A percentile compares a stretch with the other conserved stretches of the same genome.
These are phyloP conservation scores for Mimachlamys varia DNA, from an alignment of 2,888 invertebrate species.

Conservation along the genomic window DNA sequence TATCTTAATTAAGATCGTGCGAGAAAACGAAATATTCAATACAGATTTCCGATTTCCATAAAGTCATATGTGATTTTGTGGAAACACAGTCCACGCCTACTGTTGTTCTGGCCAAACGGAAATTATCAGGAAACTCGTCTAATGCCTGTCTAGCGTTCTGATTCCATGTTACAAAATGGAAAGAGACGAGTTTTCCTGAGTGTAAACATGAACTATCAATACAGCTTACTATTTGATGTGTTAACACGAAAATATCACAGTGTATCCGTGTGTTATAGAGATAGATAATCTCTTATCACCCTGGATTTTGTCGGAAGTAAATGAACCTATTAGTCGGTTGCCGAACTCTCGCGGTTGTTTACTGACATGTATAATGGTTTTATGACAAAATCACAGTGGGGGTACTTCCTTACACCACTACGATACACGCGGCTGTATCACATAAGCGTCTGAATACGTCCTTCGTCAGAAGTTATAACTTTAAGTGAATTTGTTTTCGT, in stretches of 20 bases:
- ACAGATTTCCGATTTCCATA: not conserved
- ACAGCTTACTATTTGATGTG: not conserved
- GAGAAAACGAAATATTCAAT: not conserved
- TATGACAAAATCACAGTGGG: not conserved
- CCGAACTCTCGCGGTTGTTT: not conserved
- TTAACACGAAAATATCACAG: not conserved
- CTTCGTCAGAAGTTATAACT: too few species aligned
- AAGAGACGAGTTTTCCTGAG: not conserved
- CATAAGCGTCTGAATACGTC: too few species aligned
- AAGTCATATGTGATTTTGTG: not conserved
- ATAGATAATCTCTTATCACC: not conserved
- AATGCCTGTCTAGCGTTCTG: not conserved
- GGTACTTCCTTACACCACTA: not conserved
- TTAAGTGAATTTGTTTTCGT: too few species aligned
- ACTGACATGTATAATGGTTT: not conserved
- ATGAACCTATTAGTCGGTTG: not conserved
- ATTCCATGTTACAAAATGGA: not conserved
- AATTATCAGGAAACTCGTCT: not conserved
- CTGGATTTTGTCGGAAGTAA: not conserved
- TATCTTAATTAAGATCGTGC: not conserved
- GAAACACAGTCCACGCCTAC: not conserved
- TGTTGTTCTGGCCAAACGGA: not conserved
- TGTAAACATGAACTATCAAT: not conserved
- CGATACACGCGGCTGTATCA: not conserved
- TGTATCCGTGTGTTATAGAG: not conserved